Evolutionary conservation across 2,888 invertebrate species (phyloP).

Genomic region (Lasioglossum malachurum): DNA sequence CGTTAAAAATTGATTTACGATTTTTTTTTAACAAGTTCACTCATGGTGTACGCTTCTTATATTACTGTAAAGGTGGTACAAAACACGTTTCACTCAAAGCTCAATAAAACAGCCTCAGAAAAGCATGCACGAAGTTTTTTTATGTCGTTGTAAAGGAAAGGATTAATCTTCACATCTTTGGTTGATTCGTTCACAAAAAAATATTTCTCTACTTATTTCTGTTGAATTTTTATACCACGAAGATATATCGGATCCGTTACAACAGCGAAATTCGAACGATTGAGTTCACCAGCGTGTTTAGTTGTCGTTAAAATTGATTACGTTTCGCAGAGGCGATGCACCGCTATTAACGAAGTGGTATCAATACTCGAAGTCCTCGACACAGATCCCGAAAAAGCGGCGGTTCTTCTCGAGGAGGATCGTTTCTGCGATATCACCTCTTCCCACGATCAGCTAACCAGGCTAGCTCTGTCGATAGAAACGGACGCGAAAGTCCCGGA

Average conservation of each 20-base stretch:
- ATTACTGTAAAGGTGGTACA: no score
- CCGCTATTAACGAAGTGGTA: conserved; percentile 71
- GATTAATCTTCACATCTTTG: no score
- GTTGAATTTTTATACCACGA: neutral
- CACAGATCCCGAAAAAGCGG: conserved; percentile 63
- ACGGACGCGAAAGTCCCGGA: conserved; percentile 68
- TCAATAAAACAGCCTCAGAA: no score
- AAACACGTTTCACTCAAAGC: no score
- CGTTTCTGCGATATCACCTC: conserved; percentile 71
- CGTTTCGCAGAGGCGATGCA: conserved; percentile 36
- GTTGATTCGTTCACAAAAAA: neutral
- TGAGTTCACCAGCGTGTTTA: neutral
- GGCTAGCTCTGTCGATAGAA: conserved; percentile 78
- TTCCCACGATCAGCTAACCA: conserved; percentile 76
- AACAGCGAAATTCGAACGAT: neutral
- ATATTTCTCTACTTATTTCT: neutral
- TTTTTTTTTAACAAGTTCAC: no score
- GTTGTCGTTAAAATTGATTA: neutral
- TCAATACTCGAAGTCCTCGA: conserved; percentile 73
- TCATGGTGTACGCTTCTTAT: no score
- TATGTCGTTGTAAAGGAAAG: no score
- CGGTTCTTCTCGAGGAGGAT: conserved; percentile 71
- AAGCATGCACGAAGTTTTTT: no score
- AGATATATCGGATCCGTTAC: neutral
- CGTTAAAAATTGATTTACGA: no score